Base-by-base conservation (phyloP, 2,888 invertebrate species). In the Phyllotreta striolata region DNA sequence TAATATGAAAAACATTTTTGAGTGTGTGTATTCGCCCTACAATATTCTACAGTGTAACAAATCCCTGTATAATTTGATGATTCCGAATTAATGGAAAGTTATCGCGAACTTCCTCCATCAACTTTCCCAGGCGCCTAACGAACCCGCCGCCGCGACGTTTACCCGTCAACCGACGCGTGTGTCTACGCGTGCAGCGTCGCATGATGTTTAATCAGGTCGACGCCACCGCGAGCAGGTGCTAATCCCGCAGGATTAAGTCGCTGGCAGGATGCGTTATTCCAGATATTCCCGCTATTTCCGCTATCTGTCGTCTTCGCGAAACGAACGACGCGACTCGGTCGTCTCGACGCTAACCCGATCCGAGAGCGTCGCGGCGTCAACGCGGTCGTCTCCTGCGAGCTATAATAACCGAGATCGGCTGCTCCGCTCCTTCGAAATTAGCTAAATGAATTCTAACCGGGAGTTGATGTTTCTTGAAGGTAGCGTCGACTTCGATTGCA, bases 191-290 rank as follows among this genome's bases (percentile, higher is more conserved):
- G 57, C 57, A 71, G 68, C 69, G 68, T 69, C 70, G 72, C 72
- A 71, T 73, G 72, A 75, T 76, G 73, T 77, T 78, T 78, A 79
- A 79, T 79, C 78, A 78, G 73, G 72, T 70, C 72, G 74, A 74
- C 75, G 75, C 71, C 72, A 75, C 77, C 77, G 73, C 75, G 73
- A 77, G 73, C 78, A 77, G 77, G 77, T 77, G 78, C 73, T 77
- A 78, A 78, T 77, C 77, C 74, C 71, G 46, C 46, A 61, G 74
- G 76, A 77, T 78, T 77, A 74, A 71, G 70, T 67, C 66, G 47
- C 64, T 67, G 67, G 62, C 58, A 49, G 65, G 62, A 65, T 61
- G 47, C 47, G 62, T 62, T 58, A 47, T 62, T 65, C 54, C 46
- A 49, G 39, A 39, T 51, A 58, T 58, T 62, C 52, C 60, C 52